Evolutionary conservation across 2,888 invertebrate species (phyloP).

Genomic region (Lithophane ornitopus): DNA sequence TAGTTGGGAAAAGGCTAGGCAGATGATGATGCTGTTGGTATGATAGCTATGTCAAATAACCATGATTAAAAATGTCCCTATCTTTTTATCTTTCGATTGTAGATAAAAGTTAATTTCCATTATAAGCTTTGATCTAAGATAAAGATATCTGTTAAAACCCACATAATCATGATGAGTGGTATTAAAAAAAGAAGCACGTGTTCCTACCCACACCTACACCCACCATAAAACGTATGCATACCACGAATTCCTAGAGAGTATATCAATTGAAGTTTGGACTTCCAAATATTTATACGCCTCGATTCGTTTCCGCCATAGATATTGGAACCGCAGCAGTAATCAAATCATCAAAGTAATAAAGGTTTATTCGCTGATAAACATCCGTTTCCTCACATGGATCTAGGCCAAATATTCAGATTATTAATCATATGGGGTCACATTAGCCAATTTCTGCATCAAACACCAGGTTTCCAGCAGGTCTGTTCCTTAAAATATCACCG

Average conservation of each 20-base stretch:
- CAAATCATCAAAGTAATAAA: slow-evolving; percentile 53
- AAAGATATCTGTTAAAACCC: slow-evolving; percentile 3
- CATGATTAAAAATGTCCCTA: neutral
- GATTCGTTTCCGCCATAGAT: slow-evolving; percentile 53
- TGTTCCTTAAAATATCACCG: neutral
- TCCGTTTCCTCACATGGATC: slow-evolving; percentile 42
- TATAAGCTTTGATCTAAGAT: slow-evolving; percentile 8
- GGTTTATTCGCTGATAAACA: slow-evolving; percentile 53
- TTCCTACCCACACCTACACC: neutral
- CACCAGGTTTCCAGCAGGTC: too few species aligned
- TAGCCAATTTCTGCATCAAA: neutral
- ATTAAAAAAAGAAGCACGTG: slow-evolving; percentile 26
- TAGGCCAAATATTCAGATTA: slow-evolving; percentile 20
- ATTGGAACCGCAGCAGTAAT: slow-evolving; percentile 37
- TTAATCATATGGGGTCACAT: slow-evolving; percentile 16
- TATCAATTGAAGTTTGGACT: slow-evolving; percentile 38
- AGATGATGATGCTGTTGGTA: too few species aligned
- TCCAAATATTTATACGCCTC: slow-evolving; percentile 61
- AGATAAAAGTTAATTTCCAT: slow-evolving; percentile 32
- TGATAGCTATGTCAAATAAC: neutral
- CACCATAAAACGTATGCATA: slow-evolving; percentile 9
- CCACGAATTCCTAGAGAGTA: slow-evolving; percentile 21
- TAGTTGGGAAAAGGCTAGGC: too few species aligned
- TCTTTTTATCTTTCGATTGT: neutral
- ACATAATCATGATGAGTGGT: neutral